Evolutionary conservation across 2,113 vertebrate genomes (phyloP), one percentile per base, ranked within the genome.

Genomic region (Gorsachius goisagi): DNA sequence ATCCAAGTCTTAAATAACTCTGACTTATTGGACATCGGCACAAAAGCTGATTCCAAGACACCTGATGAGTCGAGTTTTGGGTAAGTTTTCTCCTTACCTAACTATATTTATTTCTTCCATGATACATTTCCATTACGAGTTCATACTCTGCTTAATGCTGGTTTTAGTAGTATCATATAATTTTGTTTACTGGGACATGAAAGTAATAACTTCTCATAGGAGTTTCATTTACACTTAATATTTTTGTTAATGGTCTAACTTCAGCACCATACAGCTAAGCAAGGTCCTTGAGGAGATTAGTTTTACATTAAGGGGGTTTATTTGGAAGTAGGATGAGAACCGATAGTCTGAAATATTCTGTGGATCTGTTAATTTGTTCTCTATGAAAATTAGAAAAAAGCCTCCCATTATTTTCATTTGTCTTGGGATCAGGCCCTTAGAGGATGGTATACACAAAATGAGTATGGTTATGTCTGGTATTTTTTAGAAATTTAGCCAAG

Each of bases 381-480:
- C 19, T 35, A 44, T 35, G 45, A 87, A 85, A 92, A 67, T 35
- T 32, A 50, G 7, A 4, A 53, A 45, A 89, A 71, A 72, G 3
- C 9, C 5, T 80, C 55, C 15, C 15, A 12, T 74, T 39, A 26
- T 50, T 27, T 64, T 63, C 14, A 27, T 2, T 71, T 23, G 5
- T 30, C 26, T 64, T 60, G 33, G n/a, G 15, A 69, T 18, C 1
- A 3, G 22, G 11, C 12, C 44, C 14, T 75, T 27, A 39, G 56
- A 69, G 17, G 26, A 47, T 35, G 41, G 12, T 55, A 24, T 21
- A n/a, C 7, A 71, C 7, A 62, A 12, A 9, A 21, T 4, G 15
- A 69, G 16, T 37, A 9, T 50, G 12, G 0, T 2, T 64, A 67
- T 45, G 6, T 7, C 7, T 41, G 11, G 0, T 4, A 60, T 56